Base-by-base conservation (phyloP, 1,140 invertebrate species). In the Philotrypesis tridentata region DNA sequence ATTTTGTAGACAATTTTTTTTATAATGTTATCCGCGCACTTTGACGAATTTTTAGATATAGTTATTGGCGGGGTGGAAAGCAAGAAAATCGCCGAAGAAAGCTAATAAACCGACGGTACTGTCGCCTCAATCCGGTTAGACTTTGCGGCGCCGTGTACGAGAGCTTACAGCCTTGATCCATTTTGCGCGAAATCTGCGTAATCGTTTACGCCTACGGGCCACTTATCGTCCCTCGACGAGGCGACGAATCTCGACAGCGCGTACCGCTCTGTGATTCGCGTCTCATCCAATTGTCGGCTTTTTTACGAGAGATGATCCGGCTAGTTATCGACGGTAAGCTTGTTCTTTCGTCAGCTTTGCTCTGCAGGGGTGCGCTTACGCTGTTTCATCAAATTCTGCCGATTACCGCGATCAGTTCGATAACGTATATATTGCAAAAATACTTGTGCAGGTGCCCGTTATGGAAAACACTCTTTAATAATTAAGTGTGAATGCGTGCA, bases 141-240 rank as follows among this genome's bases (percentile, higher is more conserved):
- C 48, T 14, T 63, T 17, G 55, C 61, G 25, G 23, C 23, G 23
- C 61, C 37, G 61, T 17, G 27, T n/a, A 31, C 48, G 40, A 12
- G 68, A 4, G 33, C 5, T 55, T 48, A n/a, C 40, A 74, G 27
- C 79, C 82, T 80, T 83, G 72, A 87, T 87, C 85, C 86, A 80
- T 82, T 88, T 85, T 82, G 83, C 70, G 48, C 68, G 80, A 85
- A 89, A 89, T 90, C 86, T 84, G 82, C 84, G 87, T 90, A 89
- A 89, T 89, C 89, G 83, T 68, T 83, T 82, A 73, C 68, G 8
- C 61, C 61, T 25, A 70, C 81, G 72, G 78, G 79, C 75, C 60
- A 40, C 60, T 78, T 80, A 83, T 82, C 61, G 70, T 68, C 43
- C 9, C 40, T 43, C 55, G 21, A 17, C 17, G 29, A 11, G 25